Base-by-base conservation (phyloP, 2,888 invertebrate genomes). In the Thyatira batis region DNA sequence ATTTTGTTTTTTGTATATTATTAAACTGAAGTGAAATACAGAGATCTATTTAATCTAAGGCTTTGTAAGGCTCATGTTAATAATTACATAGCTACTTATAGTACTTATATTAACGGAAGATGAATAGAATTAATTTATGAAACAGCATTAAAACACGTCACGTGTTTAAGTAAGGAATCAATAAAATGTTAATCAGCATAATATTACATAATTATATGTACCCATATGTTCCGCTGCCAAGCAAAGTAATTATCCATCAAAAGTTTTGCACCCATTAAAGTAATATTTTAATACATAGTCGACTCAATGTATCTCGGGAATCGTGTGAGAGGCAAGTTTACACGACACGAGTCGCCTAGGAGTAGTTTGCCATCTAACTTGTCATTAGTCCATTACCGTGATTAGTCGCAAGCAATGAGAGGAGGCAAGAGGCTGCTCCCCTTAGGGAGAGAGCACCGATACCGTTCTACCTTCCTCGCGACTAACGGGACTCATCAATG, bases 301-400 rank as follows among this genome's bases (percentile, higher is more conserved):
- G 58, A 64, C 39, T 6, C 39, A 13, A 11, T 13, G 33, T 5
- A 33, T 1, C 33, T 33, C 13, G 33, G 11, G 33, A 33, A 13
- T 60, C 56, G 60, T 49, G 54, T 54, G 58, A 64, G 65, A 58
- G 56, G 54, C 45, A 72, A 82, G 78, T 83, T 82, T 69, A 66
- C 62, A 65, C 58, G 53, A 13, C 13, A 46, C 61, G 57, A 53
- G 59, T 64, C 63, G 54, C 55, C 60, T 56, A 61, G 65, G 60
- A 71, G 74, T 76, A 81, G 80, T 82, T 82, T 67, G 63, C 58
- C 60, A 66, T 69, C 69, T 75, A 83, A 85, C 81, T 86, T 85
- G 84, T 86, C 81, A 84, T 85, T 85, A 82, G 80, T 87, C 89
- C 84, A 89, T 89, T 88, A 88, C 76, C 64, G 75, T 84, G 85